Base-by-base conservation (phyloP, 2,797 vertebrate genomes). In the Coreius guichenoti region DNA sequence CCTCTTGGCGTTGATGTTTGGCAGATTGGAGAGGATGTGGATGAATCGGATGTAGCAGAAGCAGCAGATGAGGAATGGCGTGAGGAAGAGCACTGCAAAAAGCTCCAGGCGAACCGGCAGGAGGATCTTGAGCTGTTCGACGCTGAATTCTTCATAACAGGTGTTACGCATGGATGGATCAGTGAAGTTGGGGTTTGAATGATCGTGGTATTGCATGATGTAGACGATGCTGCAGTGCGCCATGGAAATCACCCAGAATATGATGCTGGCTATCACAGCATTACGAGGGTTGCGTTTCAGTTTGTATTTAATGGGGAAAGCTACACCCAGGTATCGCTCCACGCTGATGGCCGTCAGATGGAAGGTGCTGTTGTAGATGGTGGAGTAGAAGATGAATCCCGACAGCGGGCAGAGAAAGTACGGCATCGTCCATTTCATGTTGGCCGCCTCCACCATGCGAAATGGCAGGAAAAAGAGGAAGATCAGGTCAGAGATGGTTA, bases 11-110 rank as follows among this genome's bases (percentile, higher is more conserved):
- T 88, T 88, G 23, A 94, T 90, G 0, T 91, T 91, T 17, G 92
- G 91, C 63, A 92, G 90, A 0, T 89, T 87, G 13, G 90, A 89
- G 83, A 95, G 90, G 83, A 92, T 94, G 86, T 89, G 90, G 77
- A 96, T 90, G 0, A 95, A 95, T 69, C 93, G 95, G 90, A 92
- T 86, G 83, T 96, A 97, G 92, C 94, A 95, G 89, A 95, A 96
- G 87, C 89, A 49, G 88, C 95, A 95, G 92, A 96, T 81, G 5
- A 87, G 29, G 90, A 96, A 93, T 4, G 95, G 95, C 0, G 92
- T 23, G 45, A 89, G 92, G 91, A 97, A 96, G 16, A 95, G 92
- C 56, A 95, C 85, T 1, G 95, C 73, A 78, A 93, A 95, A 54
- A 94, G 80, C 88, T 95, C 95, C 73, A 95, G 87, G 0, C 93